These are phyloP conservation scores for Glyptemys insculpta DNA, from an alignment of 2,797 vertebrate genomes.

Conservation along the genomic window DNA sequence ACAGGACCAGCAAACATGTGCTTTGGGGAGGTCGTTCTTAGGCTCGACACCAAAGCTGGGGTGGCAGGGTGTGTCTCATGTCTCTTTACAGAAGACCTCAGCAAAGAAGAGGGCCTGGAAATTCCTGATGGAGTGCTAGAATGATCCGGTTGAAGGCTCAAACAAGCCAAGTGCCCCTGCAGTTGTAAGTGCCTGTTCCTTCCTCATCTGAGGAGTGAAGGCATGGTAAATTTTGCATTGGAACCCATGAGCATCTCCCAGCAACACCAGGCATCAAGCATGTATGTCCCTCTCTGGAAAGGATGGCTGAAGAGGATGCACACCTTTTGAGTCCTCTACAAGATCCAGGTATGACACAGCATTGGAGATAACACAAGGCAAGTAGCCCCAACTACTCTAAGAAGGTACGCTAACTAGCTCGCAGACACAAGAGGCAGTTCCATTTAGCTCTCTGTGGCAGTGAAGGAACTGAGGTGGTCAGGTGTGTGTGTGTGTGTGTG, in stretches of 20 bases:
- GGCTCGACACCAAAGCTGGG: not conserved
- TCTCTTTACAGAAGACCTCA: not conserved
- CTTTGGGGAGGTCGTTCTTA: not conserved
- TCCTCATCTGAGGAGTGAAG: not conserved
- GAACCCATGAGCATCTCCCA: not conserved
- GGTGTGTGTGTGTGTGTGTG: not conserved
- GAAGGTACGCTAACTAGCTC: not conserved
- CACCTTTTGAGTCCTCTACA: not conserved
- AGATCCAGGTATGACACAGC: not conserved
- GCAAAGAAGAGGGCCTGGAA: not conserved
- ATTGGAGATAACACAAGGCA: not conserved
- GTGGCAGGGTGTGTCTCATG: not conserved
- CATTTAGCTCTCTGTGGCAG: not conserved
- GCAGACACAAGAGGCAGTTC: not conserved
- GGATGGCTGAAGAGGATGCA: not conserved
- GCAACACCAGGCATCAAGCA: not conserved
- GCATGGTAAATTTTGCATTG: not conserved
- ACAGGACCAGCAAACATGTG: not conserved
- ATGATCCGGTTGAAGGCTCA: not conserved
- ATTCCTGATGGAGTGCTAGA: not conserved
- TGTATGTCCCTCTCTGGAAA: not conserved
- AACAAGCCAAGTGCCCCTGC: not conserved
- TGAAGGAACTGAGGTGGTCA: not conserved
- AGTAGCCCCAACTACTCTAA: not conserved
- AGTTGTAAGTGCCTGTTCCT: not conserved